These are phyloP conservation scores for Polyodon spathula DNA, from an alignment of 2,113 vertebrate genomes.

Conservation along the genomic window DNA sequence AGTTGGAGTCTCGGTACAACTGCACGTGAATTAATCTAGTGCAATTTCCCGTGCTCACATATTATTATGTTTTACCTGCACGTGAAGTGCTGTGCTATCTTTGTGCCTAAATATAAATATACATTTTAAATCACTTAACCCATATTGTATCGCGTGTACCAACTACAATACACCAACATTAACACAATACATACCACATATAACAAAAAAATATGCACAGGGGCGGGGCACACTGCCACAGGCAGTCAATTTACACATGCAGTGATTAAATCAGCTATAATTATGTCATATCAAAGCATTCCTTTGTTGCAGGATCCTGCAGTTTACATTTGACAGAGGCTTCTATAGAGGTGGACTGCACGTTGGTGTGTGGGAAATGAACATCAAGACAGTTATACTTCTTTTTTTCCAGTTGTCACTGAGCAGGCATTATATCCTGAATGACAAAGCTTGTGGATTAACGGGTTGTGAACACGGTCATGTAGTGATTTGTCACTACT, in stretches of 20 bases:
- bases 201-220: too few relatives aligned
- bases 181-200: too few relatives aligned
- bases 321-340: background rate
- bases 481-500: conserved; percentile 3
- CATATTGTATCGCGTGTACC: too few relatives aligned
- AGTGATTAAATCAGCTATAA: background rate
- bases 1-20: too few relatives aligned
- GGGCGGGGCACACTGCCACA: too few relatives aligned
- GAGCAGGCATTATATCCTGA: conserved; percentile 3
- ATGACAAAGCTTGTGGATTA: background rate
- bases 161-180: too few relatives aligned
- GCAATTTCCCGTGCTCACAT: too few relatives aligned
- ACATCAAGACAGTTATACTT: background rate
- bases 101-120: too few relatives aligned
- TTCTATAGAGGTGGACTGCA: background rate
- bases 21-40: too few relatives aligned
- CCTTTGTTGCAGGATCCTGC: background rate
- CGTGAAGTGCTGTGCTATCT: too few relatives aligned
- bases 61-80: too few relatives aligned
- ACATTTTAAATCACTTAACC: too few relatives aligned
- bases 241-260: background rate
- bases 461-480: background rate
- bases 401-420: conserved; percentile 2
- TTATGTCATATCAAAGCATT: background rate
- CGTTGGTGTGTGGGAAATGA: conserved; percentile 1